phyloP scores from a whole-genome alignment of 2,888 invertebrate species.

The Bombylius discolor region DNA sequence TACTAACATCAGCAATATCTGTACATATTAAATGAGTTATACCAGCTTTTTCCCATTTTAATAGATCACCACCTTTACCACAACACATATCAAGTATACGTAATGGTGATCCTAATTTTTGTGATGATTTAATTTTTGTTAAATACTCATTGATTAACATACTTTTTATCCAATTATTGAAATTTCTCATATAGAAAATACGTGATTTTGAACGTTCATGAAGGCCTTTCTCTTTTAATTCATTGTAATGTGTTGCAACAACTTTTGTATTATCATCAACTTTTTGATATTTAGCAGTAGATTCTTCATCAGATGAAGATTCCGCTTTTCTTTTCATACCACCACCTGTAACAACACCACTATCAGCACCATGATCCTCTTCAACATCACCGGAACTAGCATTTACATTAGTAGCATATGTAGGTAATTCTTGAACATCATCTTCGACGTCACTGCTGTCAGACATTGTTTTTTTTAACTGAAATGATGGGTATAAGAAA shows the following conservation, averaged over 20 bases:
- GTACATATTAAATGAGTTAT: conserved; percentile 77
- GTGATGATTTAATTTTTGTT: conserved; percentile 48
- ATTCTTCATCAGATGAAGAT: background rate
- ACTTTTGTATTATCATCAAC: conserved; percentile 22
- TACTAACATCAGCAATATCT: conserved; percentile 86
- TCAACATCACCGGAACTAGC: too few relatives aligned
- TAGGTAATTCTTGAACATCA: too few relatives aligned
- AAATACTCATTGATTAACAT: conserved; percentile 79
- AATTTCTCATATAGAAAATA: conserved; percentile 88
- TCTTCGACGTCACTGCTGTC: too few relatives aligned
- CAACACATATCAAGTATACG: conserved; percentile 88
- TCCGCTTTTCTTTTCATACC: background rate
- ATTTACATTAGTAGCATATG: too few relatives aligned
- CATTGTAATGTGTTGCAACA: conserved; percentile 91
- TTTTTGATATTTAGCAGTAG: background rate
- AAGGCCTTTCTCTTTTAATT: conserved; percentile 68
- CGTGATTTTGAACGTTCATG: conserved; percentile 71
- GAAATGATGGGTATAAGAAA: too few relatives aligned
- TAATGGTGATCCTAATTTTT: conserved; percentile 51
- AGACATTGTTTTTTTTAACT: too few relatives aligned
- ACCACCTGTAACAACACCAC: background rate
- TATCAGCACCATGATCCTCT: too few relatives aligned
- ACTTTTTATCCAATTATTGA: conserved; percentile 98
- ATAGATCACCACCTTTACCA: conserved; percentile 95
- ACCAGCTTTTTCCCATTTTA: conserved; percentile 84